Percentiles rank a stretch among this genome's conserved stretches.
These are phyloP conservation scores for Eupithecia centaureata DNA, from an alignment of 2,888 invertebrate species.

Conservation along the genomic window DNA sequence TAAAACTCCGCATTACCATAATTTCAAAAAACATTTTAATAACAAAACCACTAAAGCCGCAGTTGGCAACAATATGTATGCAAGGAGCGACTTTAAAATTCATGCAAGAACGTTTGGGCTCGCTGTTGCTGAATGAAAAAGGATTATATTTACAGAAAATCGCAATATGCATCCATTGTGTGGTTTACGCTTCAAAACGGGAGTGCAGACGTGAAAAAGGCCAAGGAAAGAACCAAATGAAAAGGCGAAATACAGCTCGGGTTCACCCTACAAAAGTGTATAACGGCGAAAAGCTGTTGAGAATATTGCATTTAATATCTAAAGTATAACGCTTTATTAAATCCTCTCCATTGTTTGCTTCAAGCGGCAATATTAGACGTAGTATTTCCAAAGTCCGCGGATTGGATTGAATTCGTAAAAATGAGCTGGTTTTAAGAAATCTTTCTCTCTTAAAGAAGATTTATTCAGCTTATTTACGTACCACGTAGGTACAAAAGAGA, in stretches of 20 bases:
- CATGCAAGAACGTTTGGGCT: conserved; percentile 44
- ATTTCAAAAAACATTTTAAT: conserved; percentile 7
- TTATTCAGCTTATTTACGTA: too few species aligned
- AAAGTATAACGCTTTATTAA: not conserved
- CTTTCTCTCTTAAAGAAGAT: too few species aligned
- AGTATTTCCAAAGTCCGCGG: not conserved
- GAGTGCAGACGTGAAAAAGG: conserved; percentile 18
- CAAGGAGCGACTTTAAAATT: conserved; percentile 48
- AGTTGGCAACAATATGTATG: conserved; percentile 29
- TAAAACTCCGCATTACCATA: conserved; percentile 1
- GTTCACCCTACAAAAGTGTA: not conserved
- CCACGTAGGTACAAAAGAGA: too few species aligned
- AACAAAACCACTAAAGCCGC: not conserved
- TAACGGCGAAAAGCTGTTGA: not conserved
- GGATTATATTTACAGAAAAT: conserved; percentile 29
- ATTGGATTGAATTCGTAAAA: not conserved
- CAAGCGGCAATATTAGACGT: not conserved
- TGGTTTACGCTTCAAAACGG: conserved; percentile 23
- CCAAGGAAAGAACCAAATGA: conserved; percentile 12
- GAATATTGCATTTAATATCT: not conserved
- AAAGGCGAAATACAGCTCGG: not conserved
- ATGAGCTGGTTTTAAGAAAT: not conserved
- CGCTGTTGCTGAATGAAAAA: conserved; percentile 29
- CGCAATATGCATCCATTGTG: conserved; percentile 31
- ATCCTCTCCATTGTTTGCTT: not conserved